Evolutionary conservation across 37 sponge, comb jelly and placozoan genomes (phyloP).

Genomic region (Beroe forskalii): DNA sequence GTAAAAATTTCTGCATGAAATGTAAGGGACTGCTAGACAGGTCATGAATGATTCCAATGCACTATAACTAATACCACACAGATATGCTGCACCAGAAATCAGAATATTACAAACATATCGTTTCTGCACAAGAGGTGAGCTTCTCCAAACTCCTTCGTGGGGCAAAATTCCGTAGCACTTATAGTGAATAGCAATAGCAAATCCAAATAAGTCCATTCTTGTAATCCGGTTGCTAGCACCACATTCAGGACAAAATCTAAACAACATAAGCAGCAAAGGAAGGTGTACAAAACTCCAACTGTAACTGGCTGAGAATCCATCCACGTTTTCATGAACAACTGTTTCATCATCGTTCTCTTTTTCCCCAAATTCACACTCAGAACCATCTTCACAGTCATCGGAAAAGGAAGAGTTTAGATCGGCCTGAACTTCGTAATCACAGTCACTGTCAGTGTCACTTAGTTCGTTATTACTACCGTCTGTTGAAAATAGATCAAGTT

Average conservation of each 20-base stretch:
- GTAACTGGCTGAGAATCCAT: neutral
- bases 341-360: neutral
- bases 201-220: neutral
- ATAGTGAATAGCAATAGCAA: neutral
- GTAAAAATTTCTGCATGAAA: neutral
- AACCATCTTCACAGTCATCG: neutral
- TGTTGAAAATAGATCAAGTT: neutral
- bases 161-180: neutral
- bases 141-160: neutral
- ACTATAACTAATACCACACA: neutral
- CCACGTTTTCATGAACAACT: neutral
- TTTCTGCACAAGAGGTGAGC: neutral
- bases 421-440: neutral
- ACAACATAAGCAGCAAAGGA: neutral
- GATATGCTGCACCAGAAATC: neutral
- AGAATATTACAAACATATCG: neutral
- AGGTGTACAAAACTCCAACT: neutral
- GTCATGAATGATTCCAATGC: neutral
- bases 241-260: neutral
- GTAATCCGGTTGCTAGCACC: neutral
- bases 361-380: neutral
- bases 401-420: neutral
- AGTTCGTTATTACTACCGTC: neutral
- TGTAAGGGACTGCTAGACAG: neutral
- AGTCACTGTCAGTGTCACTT: neutral